Conservation (phyloP, 2,113 vertebrate species). For the Andinoacara biseriatus region DNA sequence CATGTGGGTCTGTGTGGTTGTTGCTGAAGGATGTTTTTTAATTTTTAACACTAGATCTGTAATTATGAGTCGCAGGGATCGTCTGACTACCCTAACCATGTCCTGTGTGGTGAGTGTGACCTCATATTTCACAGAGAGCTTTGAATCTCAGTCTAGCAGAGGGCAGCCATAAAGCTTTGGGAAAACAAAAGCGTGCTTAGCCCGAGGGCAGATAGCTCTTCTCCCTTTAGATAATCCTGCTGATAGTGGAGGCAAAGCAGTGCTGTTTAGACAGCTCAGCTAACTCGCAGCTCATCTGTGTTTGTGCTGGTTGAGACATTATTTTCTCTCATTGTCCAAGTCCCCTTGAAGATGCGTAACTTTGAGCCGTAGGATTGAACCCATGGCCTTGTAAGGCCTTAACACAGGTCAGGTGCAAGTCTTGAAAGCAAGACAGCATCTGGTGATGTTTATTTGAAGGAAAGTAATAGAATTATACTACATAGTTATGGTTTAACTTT, state of each 20-base stretch:
- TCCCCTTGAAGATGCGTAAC: slow-evolving; percentile 54
- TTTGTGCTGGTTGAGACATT: slow-evolving; percentile 78
- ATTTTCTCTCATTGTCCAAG: slow-evolving; percentile 54
- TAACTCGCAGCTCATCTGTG: slow-evolving; percentile 55
- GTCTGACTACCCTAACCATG: slow-evolving; percentile 26
- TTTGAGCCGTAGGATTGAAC: slow-evolving; percentile 32
- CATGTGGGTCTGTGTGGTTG: background rate
- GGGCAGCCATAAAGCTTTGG: slow-evolving; percentile 64
- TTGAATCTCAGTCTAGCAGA: slow-evolving; percentile 54
- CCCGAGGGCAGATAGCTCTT: slow-evolving; percentile 48
- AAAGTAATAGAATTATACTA: background rate
- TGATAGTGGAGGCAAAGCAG: slow-evolving; percentile 47
- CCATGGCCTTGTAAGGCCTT: slow-evolving; percentile 47
- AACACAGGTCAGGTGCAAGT: slow-evolving; percentile 64
- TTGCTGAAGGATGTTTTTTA: slow-evolving; percentile 45
- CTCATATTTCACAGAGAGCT: slow-evolving; percentile 33
- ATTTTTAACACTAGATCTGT: slow-evolving; percentile 30
- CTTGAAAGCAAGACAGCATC: slow-evolving; percentile 2
- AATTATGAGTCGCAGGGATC: slow-evolving; percentile 37
- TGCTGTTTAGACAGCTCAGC: slow-evolving; percentile 49
- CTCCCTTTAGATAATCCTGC: slow-evolving; percentile 65
- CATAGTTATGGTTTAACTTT: background rate
- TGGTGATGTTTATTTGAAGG: background rate
- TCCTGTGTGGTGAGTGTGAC: slow-evolving; percentile 38
- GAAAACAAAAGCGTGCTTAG: slow-evolving; percentile 70